phyloP scores from a whole-genome alignment of 2,797 vertebrate species.

The Muscicapa striata region DNA sequence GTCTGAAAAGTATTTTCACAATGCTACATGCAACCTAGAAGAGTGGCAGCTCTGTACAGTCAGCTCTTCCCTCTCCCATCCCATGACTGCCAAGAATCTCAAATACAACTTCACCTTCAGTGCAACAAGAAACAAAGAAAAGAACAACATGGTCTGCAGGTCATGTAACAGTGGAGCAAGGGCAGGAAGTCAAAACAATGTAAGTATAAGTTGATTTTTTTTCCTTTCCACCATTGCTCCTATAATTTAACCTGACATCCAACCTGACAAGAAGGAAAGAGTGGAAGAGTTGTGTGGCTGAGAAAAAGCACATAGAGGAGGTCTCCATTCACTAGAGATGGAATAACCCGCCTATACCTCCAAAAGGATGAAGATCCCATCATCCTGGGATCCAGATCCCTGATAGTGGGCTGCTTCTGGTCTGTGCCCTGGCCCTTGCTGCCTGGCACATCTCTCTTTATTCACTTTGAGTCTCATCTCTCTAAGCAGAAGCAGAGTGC shows the following conservation, averaged over 20 bases:
- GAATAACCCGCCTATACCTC: background rate
- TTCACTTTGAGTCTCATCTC: background rate
- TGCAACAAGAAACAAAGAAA: background rate
- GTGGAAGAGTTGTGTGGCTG: background rate
- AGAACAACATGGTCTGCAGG: background rate
- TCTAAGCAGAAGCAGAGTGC: background rate
- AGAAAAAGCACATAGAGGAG: background rate
- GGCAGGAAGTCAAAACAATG: background rate
- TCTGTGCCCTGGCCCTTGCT: background rate
- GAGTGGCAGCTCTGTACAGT: background rate
- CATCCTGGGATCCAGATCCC: background rate
- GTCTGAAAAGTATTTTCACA: background rate
- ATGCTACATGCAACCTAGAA: background rate
- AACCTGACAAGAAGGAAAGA: background rate
- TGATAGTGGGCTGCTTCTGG: background rate
- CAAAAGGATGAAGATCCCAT: background rate
- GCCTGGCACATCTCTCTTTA: background rate
- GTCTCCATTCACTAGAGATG: background rate
- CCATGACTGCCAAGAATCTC: background rate
- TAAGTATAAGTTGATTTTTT: background rate
- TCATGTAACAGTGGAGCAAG: background rate
- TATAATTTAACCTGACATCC: background rate
- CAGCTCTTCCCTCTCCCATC: background rate
- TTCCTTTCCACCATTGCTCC: background rate
- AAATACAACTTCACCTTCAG: background rate